phyloP scores from a whole-genome alignment of 1,140 invertebrate species.

The Hyposmocoma kahamanoa region DNA sequence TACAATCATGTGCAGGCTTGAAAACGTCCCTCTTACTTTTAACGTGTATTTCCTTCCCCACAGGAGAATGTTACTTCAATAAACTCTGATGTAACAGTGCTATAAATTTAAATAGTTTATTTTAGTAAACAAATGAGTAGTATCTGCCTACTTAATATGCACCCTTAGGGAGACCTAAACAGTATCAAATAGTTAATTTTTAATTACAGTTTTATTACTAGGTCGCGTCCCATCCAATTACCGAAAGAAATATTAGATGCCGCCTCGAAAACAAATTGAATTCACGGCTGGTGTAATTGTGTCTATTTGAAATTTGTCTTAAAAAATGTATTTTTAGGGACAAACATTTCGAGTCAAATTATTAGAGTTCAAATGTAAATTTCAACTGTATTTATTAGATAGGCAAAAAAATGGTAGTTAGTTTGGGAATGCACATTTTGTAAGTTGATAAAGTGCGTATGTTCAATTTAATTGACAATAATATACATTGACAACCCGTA shows the following conservation, averaged over 20 bases:
- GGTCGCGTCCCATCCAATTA: constrained; percentile 61
- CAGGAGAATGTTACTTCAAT: constrained; percentile 25
- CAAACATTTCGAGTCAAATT: not conserved
- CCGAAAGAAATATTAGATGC: constrained; percentile 41
- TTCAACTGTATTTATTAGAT: no score
- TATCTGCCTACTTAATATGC: constrained; percentile 64
- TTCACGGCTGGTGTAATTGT: not conserved
- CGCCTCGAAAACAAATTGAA: constrained; percentile 24
- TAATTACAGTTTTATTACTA: constrained; percentile 70
- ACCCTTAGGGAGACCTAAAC: constrained; percentile 48
- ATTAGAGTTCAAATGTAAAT: not conserved
- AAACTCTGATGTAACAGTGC: constrained; percentile 28
- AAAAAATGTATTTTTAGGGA: no score
- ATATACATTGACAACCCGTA: no score
- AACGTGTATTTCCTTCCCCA: no score
- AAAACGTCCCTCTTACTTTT: no score
- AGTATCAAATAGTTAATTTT: constrained; percentile 67
- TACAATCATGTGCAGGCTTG: no score
- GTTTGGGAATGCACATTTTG: no score
- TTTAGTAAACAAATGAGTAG: constrained; percentile 55
- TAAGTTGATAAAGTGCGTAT: no score
- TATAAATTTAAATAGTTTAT: constrained; percentile 68
- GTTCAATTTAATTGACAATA: no score
- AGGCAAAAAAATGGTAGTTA: no score
- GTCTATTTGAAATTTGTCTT: no score